phyloP scores from a whole-genome alignment of 2,888 invertebrate genomes.

The Macrophya annulata region DNA sequence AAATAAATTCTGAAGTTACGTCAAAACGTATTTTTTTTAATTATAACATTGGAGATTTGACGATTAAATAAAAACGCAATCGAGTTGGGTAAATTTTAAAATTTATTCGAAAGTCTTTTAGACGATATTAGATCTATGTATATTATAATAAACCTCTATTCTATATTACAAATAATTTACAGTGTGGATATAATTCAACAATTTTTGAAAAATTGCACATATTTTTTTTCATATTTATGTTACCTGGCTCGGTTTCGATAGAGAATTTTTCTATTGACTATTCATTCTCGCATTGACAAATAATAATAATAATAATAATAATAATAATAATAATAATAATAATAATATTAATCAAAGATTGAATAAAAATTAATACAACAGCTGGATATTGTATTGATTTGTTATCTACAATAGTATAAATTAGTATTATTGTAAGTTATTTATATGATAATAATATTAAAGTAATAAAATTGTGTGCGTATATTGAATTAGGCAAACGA shows the following conservation, averaged over 20 bases:
- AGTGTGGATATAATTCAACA: constrained; percentile 53
- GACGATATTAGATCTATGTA: constrained; percentile 48
- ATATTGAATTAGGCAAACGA: constrained; percentile 27
- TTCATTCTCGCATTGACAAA: constrained; percentile 50
- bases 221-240: constrained; percentile 22
- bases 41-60: constrained; percentile 3
- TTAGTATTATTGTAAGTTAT: constrained; percentile 1
- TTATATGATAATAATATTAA: constrained; percentile 1
- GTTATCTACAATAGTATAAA: not conserved
- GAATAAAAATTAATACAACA: constrained; percentile 33
- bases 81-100: constrained; percentile 43
- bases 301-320: constrained; percentile 14
- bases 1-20: not conserved
- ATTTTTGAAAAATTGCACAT: constrained; percentile 56
- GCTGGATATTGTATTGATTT: not conserved
- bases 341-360: not conserved
- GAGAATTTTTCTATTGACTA: constrained; percentile 52
- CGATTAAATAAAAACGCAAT: not conserved
- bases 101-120: constrained; percentile 50
- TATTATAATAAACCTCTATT: constrained; percentile 54
- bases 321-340: constrained; percentile 15
- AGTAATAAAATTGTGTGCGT: constrained; percentile 39
- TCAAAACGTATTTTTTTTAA: not conserved
- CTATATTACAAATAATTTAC: constrained; percentile 57
- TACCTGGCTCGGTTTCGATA: constrained; percentile 58